Evolutionary conservation across 2,888 invertebrate species (phyloP).

Genomic region (Scotopteryx bipunctaria): DNA sequence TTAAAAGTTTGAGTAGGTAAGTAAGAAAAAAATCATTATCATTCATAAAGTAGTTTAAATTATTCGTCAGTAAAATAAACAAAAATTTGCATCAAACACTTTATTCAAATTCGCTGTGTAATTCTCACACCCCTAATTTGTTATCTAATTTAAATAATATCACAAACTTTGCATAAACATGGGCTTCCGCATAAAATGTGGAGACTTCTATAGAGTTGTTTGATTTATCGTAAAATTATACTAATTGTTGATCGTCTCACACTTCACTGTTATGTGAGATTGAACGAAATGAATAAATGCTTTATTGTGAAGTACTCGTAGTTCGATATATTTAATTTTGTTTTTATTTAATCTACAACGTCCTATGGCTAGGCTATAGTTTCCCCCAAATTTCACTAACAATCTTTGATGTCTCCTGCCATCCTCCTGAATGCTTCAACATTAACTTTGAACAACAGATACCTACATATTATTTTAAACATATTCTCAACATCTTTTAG

Average conservation of each 20-base stretch:
- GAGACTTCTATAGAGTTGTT: conserved; percentile 52
- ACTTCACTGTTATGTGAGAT: conserved; percentile 49
- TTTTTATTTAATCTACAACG: no score
- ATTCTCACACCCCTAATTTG: conserved; percentile 52
- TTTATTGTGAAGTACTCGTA: conserved; percentile 14
- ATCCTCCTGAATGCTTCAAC: no score
- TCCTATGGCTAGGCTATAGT: no score
- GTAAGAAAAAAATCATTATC: not conserved
- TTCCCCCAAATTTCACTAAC: no score
- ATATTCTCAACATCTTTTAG: no score
- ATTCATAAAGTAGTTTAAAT: not conserved
- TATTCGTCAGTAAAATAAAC: not conserved
- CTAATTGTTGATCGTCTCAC: conserved; percentile 59
- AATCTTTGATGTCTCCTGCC: no score
- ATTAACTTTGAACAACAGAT: no score
- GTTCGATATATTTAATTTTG: no score
- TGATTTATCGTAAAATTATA: conserved; percentile 76
- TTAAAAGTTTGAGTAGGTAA: no score
- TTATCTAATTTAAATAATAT: conserved; percentile 55
- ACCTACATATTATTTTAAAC: no score
- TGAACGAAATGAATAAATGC: conserved; percentile 57
- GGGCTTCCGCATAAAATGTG: conserved; percentile 65
- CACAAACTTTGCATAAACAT: conserved; percentile 75
- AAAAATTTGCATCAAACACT: not conserved
- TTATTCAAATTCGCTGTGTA: conserved; percentile 17